Percentiles rank a stretch among this genome's conserved stretches.
Evolutionary conservation across 2,888 invertebrate species (phyloP).

Genomic region (Mermis nigrescens): DNA sequence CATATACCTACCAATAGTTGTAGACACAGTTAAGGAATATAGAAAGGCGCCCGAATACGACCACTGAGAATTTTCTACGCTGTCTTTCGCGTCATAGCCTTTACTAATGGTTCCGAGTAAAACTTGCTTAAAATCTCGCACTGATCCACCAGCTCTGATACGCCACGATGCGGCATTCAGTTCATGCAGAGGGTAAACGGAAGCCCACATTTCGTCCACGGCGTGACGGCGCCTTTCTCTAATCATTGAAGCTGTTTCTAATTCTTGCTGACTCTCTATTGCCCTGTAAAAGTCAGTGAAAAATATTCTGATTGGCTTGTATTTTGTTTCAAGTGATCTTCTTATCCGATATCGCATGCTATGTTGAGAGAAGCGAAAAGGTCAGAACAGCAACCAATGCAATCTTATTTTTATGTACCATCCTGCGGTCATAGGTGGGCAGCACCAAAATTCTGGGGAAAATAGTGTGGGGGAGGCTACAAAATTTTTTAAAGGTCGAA

Average conservation of each 20-base stretch:
- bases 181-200: slow-evolving; percentile 26
- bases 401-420: no score
- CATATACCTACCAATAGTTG: slow-evolving; percentile 61
- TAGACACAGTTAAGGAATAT: slow-evolving; percentile 80
- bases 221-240: slow-evolving; percentile 19
- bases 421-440: no score
- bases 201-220: slow-evolving; percentile 27
- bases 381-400: no score
- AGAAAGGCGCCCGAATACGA: slow-evolving; percentile 75
- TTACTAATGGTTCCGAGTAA: slow-evolving; percentile 34
- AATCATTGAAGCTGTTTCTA: slow-evolving; percentile 18
- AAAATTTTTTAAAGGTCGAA: no score
- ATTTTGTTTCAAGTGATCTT: no score
- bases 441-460: no score
- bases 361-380: no score
- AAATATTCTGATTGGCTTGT: no score
- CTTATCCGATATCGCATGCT: no score
- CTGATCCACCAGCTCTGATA: slow-evolving; percentile 38
- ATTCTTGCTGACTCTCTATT: slow-evolving; percentile 30
- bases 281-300: no score
- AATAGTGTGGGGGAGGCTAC: no score
- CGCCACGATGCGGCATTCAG: slow-evolving; percentile 40
- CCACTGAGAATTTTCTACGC: slow-evolving; percentile 48
- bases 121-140: not conserved
- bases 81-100: slow-evolving; percentile 49